Base-by-base conservation (phyloP, 2,113 vertebrate species). In the Bufo gargarizans region DNA sequence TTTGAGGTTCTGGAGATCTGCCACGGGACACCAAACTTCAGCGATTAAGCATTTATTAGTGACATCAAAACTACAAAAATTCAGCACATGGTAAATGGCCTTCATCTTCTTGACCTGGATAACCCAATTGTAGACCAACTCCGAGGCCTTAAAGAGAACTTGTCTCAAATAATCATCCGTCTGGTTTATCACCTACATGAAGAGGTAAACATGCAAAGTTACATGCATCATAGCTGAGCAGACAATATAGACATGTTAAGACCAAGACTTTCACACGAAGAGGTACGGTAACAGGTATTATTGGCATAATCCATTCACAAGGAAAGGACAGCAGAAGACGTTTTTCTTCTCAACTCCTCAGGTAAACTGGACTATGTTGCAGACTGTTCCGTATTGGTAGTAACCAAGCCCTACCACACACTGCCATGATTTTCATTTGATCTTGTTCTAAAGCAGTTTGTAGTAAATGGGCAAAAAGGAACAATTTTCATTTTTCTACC, bases 81-180 rank as follows among this genome's bases (percentile, higher is more conserved):
- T 99, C 59, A 99, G 96, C 82, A 97, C 96, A 13, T 99, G 98
- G 90, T 99, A 99, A 89, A 99, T 97, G 90, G 98, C 97, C 91
- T 99, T 99, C 97, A 99, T 99, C 92, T 99, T 99, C 93, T 97
- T 97, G 90, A 99, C 97, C 85, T 98, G 98, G 82, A 99, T 90
- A 56, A 96, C 96, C 92, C 97, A 98, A 0, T 94, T 95, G 82
- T 96, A 97, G 84, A 99, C 93, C 0, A 97, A 97, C 88, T 99
- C 98, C 0, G 98, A 97, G 0, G 98, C 98, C 78, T 97, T 99
- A 6, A 96, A 96, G 81, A 99, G 91, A 77, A 99, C 97, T 85
- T 99, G 98, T 69, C 92, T 94, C 88, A 99, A 93, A 72, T 99
- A 99, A 50, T 99, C 98, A 91, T 99, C 98, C 0, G 98, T 99